Evolutionary conservation across 2,797 vertebrate genomes (phyloP), one percentile per base, ranked within the genome.

Genomic region (Epinephelus awoara): DNA sequence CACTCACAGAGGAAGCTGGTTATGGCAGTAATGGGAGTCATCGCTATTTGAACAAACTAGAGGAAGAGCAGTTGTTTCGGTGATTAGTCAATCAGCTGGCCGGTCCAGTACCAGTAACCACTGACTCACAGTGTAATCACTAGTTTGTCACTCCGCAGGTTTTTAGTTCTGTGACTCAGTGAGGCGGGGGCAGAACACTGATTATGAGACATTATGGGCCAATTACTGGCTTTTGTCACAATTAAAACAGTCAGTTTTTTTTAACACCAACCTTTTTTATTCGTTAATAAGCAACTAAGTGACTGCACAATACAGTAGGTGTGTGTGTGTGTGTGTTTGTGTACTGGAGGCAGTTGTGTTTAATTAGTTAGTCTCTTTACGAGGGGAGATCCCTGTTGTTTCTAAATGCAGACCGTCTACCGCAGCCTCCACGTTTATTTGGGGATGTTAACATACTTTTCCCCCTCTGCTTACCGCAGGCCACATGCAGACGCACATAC

Each of bases 311-410:
- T 72, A 70, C 38, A 29, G 27, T 29, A 29, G 27, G 27, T 0
- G 27, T 27, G 56, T 74, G 75, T 73, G 40, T 82, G 65, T 69
- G 34, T 70, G 21, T 50, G 40, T 67, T 27, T 67, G n/a, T 56
- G 44, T 54, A 0, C 55, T 74, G 21, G 50, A 67, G 51, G 62
- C 72, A 78, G 42, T 82, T 86, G 59, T 59, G 66, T 85, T 87
- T 89, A 79, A 89, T 89, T 56, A 47, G 40, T 75, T 11, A 21
- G 74, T 56, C 19, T 73, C 83, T 87, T 90, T 87, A 89, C 11
- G n/a, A 78, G 54, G 65, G 76, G 50, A 85, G 72, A 79, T 89
- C 87, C 87, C 83, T 75, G 85, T 85, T 89, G 89, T 85, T 75
- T 85, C 49, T 91, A 87, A 89, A 84, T 82, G 72, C 61, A 85